A percentile compares a stretch with the other conserved stretches of the same genome.
phyloP scores from a whole-genome alignment of 2,888 invertebrate species.

The Rhingia rostrata region DNA sequence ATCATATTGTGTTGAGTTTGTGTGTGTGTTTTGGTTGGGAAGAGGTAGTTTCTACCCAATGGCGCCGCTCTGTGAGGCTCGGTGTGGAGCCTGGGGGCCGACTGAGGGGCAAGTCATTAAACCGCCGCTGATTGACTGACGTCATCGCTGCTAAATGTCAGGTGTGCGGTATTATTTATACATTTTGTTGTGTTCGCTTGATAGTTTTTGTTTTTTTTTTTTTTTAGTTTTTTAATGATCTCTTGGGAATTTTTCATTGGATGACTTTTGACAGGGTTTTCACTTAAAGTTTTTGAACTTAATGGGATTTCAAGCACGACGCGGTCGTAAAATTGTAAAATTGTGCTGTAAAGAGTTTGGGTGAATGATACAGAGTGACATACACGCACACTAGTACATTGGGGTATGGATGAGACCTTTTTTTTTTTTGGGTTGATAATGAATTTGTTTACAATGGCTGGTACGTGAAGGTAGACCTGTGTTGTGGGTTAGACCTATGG shows the following conservation, averaged over 20 bases:
- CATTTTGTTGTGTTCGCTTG: conserved; percentile 22
- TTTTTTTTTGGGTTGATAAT: conserved; percentile 20
- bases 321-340: conserved; percentile 4
- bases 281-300: conserved; percentile 61
- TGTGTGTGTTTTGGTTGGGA: conserved; percentile 34
- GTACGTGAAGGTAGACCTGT: background rate
- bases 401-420: conserved; percentile 49
- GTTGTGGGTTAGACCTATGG: background rate
- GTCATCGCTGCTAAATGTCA: conserved; percentile 72
- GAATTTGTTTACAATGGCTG: conserved; percentile 16
- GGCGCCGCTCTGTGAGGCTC: conserved; percentile 53
- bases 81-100: background rate
- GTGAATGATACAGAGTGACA: conserved; percentile 64
- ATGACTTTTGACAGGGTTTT: conserved; percentile 65
- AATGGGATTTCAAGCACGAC: conserved; percentile 69
- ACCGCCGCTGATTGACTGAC: conserved; percentile 59
- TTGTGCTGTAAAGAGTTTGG: conserved; percentile 32
- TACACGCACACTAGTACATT: background rate
- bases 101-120: conserved; percentile 43
- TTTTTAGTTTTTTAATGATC: conserved; percentile 60
- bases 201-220: conserved; percentile 18
- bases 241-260: conserved; percentile 66
- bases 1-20: conserved; percentile 65
- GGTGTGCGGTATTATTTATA: conserved; percentile 72
- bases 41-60: conserved; percentile 58